These are phyloP conservation scores for Cephus nigrinus DNA, from an alignment of 2,888 invertebrate genomes.

Conservation along the genomic window DNA sequence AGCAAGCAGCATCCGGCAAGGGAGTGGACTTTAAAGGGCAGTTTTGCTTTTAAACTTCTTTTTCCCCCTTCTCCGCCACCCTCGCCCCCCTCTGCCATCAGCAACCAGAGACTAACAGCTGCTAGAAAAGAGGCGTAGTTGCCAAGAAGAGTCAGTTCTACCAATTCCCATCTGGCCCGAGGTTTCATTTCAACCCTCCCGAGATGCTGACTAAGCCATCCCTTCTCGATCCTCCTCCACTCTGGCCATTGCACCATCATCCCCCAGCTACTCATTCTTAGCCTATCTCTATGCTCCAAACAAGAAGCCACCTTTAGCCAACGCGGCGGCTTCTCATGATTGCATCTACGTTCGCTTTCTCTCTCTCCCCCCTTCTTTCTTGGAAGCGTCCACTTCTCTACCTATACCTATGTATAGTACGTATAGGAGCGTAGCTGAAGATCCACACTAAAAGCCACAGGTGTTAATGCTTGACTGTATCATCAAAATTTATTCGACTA, in stretches of 20 bases:
- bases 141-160: constrained; percentile 28
- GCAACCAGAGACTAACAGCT: neutral
- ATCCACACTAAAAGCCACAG: neutral
- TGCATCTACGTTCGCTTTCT: neutral
- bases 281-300: neutral
- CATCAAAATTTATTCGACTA: neutral
- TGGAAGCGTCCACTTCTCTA: neutral
- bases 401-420: neutral
- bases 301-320: neutral
- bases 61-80: neutral
- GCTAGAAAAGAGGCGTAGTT: constrained; percentile 17
- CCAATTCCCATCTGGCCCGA: constrained; percentile 1
- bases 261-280: neutral
- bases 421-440: neutral
- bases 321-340: neutral
- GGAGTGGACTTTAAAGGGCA: neutral
- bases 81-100: neutral
- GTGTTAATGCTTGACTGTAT: neutral
- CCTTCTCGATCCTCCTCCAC: constrained; percentile 16
- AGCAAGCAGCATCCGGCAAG: neutral
- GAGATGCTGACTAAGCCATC: constrained; percentile 17
- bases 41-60: neutral
- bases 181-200: constrained; percentile 34
- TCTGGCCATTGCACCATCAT: neutral
- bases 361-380: neutral